Evolutionary conservation across 2,888 invertebrate species (phyloP), one percentile per base, ranked within the genome.

Genomic region (Drosophila peninsularis): DNA sequence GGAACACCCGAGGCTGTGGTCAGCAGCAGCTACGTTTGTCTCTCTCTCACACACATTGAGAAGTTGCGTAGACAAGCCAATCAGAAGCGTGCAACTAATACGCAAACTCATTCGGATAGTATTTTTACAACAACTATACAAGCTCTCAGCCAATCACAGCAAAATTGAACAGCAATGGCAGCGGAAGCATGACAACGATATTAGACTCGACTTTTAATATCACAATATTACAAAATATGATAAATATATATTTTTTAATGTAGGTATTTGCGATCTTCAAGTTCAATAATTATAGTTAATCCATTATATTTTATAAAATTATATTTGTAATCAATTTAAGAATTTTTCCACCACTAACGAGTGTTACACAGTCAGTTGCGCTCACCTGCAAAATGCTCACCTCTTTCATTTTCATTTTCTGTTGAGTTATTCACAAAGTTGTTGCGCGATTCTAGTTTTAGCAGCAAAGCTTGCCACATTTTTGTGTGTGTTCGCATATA

Each of bases 1-100:
- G 5, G 11, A n/a, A 17, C 11, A 17, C n/a, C 0, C 0, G 10
- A 1, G 19, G 3, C 11, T 27, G 2, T 3, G 5, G 1, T 5
- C 3, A 11, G n/a, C n/a, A 45, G 3, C n/a, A n/a, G 0, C n/a
- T 17, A 27, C 0, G 5, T 17, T n/a, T 17, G 3, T 27, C 45
- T 27, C 27, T 6, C n/a, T 45, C 27, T n/a, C n/a, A 10, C n/a
- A 10, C 4, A 7, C 6, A 7, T 1, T 30, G 10, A n/a, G 1
- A n/a, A n/a, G 4, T 5, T 7, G 14, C n/a, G 21, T 1, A 4
- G 1, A 4, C 24, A 10, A 45, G 44, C 24, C 24, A 45, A 45
- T 45, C 1, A n/a, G n/a, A 24, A 9, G 45, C 27, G 45, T 5
- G 10, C 9, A 27, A 5, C 45, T n/a, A 45, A n/a, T 10, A 45